A percentile compares a stretch with the other conserved stretches of the same genome.
Conservation (phyloP, 2,113 vertebrate genomes). For the Chaetorhynchus papuensis region DNA sequence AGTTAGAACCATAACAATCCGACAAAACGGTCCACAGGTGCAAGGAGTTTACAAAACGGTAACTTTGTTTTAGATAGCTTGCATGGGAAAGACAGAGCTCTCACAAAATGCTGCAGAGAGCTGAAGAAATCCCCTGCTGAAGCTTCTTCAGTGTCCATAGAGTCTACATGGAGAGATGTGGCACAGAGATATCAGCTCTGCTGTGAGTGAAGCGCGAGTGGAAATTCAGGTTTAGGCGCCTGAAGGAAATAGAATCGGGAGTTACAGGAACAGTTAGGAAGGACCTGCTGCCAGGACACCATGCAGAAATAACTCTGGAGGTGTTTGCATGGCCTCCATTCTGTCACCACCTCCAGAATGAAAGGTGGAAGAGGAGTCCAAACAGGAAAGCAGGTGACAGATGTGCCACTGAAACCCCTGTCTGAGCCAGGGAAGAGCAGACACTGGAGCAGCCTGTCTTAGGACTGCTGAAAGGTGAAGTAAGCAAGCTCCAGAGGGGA, state of each 20-base stretch:
- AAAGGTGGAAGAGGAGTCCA: background rate
- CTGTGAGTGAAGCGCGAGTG: background rate
- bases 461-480: background rate
- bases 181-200: background rate
- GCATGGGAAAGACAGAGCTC: too few relatives aligned
- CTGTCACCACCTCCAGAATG: fast-evolving
- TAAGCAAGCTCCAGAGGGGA: background rate
- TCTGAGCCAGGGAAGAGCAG: background rate
- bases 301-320: background rate
- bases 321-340: background rate
- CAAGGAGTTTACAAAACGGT: too few relatives aligned
- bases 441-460: fast-evolving
- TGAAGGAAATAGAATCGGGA: background rate
- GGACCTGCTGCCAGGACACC: background rate
- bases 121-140: too few relatives aligned
- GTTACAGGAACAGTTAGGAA: too few relatives aligned
- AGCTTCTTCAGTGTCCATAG: too few relatives aligned
- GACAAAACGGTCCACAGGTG: too few relatives aligned
- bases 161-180: background rate
- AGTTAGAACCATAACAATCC: too few relatives aligned
- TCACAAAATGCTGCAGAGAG: too few relatives aligned
- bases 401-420: too few relatives aligned
- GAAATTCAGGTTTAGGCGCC: background rate
- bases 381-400: background rate
- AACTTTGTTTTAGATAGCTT: too few relatives aligned